These are phyloP conservation scores for Dendrolimus punctatus DNA, from an alignment of 1,140 invertebrate genomes.

Conservation along the genomic window DNA sequence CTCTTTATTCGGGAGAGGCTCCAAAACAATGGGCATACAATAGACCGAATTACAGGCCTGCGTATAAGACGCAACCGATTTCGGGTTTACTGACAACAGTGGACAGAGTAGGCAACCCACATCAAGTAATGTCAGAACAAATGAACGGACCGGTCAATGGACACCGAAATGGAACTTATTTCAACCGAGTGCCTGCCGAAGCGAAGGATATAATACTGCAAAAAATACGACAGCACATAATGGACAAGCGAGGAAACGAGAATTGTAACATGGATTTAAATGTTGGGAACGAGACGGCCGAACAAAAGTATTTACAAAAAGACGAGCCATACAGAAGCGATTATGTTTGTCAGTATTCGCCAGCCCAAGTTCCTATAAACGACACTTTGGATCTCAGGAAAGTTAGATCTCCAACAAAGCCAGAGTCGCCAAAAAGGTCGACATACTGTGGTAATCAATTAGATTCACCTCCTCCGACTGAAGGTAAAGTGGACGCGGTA, in stretches of 20 bases:
- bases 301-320: conserved; percentile 38
- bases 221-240: conserved; percentile 69
- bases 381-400: conserved; percentile 60
- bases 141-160: conserved; percentile 19
- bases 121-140: conserved; percentile 16
- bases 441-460: conserved; percentile 32
- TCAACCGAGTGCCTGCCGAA: conserved; percentile 59
- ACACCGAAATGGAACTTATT: conserved; percentile 41
- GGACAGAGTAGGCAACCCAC: conserved; percentile 43
- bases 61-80: conserved; percentile 21
- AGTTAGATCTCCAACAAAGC: conserved; percentile 46
- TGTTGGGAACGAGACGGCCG: conserved; percentile 19
- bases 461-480: conserved; percentile 27
- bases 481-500: conserved; percentile 34
- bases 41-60: conserved; percentile 11
- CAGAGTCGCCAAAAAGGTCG: conserved; percentile 23
- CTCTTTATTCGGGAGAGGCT: conserved; percentile 42
- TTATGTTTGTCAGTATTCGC: conserved; percentile 32
- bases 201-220: conserved; percentile 65
- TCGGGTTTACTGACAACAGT: conserved; percentile 63
- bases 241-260: conserved; percentile 66
- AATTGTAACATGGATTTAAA: conserved; percentile 23
- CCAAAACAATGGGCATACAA: conserved; percentile 39
- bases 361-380: conserved; percentile 24
- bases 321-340: conserved; percentile 50